phyloP scores from a whole-genome alignment of 2,888 invertebrate genomes.

The Argyra leucocephala region DNA sequence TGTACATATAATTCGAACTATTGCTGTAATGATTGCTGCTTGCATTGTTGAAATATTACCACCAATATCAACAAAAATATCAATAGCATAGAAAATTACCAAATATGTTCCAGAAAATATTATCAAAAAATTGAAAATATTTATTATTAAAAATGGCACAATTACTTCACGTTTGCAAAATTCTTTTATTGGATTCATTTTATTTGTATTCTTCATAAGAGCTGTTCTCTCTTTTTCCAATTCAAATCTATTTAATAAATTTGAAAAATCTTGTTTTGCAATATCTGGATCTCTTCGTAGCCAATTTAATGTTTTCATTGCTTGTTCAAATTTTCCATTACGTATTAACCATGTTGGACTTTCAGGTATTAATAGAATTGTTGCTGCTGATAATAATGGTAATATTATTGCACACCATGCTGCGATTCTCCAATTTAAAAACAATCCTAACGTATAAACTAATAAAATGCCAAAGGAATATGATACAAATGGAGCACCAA shows the following conservation, averaged over 20 bases:
- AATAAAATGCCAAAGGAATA: slow-evolving; percentile 66
- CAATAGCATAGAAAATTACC: slow-evolving; percentile 69
- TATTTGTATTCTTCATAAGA: slow-evolving; percentile 23
- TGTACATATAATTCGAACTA: slow-evolving; percentile 56
- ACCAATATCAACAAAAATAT: slow-evolving; percentile 54
- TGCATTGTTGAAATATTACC: slow-evolving; percentile 45
- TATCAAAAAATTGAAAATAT: slow-evolving; percentile 62
- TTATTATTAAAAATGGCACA: slow-evolving; percentile 64
- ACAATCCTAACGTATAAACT: slow-evolving; percentile 60
- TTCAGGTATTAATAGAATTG: slow-evolving; percentile 59
- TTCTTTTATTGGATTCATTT: slow-evolving; percentile 47
- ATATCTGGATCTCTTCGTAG: slow-evolving; percentile 51
- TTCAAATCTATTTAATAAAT: slow-evolving; percentile 51
- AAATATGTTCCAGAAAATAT: slow-evolving; percentile 67
- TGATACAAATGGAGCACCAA: slow-evolving; percentile 63
- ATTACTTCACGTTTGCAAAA: slow-evolving; percentile 52
- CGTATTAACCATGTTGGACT: slow-evolving; percentile 66
- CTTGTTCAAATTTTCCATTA: slow-evolving; percentile 48
- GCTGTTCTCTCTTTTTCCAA: slow-evolving; percentile 47
- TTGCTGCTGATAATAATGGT: slow-evolving; percentile 51
- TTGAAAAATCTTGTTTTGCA: slow-evolving; percentile 53
- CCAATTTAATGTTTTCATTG: slow-evolving; percentile 50
- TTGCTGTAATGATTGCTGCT: slow-evolving; percentile 61
- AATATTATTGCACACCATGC: slow-evolving; percentile 54
- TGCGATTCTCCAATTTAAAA: slow-evolving; percentile 60